Percentiles rank a stretch among this genome's conserved stretches.
These are phyloP conservation scores for Todiramphus chloris DNA, from an alignment of 2,113 vertebrate genomes.

Conservation along the genomic window DNA sequence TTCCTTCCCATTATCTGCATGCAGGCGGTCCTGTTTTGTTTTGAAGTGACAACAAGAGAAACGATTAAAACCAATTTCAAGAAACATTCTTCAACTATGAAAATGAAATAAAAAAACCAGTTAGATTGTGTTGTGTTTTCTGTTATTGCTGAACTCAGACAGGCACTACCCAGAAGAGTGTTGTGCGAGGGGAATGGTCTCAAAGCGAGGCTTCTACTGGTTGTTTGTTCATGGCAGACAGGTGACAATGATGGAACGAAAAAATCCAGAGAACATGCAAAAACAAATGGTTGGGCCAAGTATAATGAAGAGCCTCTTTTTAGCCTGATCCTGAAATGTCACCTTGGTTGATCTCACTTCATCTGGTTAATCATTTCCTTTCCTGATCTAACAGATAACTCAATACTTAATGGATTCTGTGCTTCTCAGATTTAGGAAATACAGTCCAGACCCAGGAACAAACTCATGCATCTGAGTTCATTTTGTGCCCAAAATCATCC, in stretches of 20 bases:
- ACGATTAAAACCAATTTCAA: slow-evolving; percentile 4
- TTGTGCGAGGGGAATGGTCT: background rate
- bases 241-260: background rate
- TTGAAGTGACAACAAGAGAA: background rate
- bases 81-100: background rate
- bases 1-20: background rate
- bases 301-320: background rate
- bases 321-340: background rate
- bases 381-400: background rate
- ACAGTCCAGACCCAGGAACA: background rate
- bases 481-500: background rate
- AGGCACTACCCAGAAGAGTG: accelerated
- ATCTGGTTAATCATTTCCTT: background rate
- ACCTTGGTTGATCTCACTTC: background rate
- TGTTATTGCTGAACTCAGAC: background rate
- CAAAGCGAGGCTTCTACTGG: background rate
- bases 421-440: background rate
- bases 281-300: background rate
- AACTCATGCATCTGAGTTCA: background rate
- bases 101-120: background rate
- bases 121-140: background rate
- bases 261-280: background rate
- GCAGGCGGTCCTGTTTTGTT: background rate
- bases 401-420: background rate
- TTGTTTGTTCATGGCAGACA: background rate